Conservation (phyloP, 2,797 vertebrate species). For the Gymnodraco acuticeps region DNA sequence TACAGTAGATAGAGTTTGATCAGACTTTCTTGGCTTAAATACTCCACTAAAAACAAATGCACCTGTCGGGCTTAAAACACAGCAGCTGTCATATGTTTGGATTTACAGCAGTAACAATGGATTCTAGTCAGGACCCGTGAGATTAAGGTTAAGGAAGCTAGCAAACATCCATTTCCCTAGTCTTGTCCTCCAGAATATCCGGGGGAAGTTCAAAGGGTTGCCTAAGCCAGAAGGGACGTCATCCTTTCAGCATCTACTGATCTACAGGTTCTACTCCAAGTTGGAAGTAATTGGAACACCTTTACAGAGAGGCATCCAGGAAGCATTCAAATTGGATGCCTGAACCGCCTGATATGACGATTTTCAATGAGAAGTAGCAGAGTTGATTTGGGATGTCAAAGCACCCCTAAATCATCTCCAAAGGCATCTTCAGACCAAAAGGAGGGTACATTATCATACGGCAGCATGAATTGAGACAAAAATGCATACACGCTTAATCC, state of each 20-base stretch:
- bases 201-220: background rate
- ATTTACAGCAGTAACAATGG: slow-evolving; percentile 32
- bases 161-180: background rate
- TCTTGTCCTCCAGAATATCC: background rate
- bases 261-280: background rate
- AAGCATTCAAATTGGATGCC: background rate
- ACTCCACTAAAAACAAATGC: slow-evolving; percentile 7
- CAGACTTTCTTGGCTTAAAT: slow-evolving; percentile 22
- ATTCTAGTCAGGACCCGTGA: background rate
- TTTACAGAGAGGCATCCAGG: background rate
- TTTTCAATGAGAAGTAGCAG: background rate
- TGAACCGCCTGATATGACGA: background rate
- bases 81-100: background rate
- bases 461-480: too few relatives aligned
- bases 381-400: background rate
- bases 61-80: slow-evolving; percentile 15
- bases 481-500: too few relatives aligned
- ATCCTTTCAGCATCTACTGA: background rate
- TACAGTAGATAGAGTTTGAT: slow-evolving; percentile 10
- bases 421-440: slow-evolving; percentile 6
- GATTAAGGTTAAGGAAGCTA: background rate
- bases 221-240: background rate
- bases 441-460: too few relatives aligned
- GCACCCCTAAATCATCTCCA: background rate
- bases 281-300: background rate